Conservation (phyloP, 1,140 invertebrate species). For the Acromyrmex charruanus region DNA sequence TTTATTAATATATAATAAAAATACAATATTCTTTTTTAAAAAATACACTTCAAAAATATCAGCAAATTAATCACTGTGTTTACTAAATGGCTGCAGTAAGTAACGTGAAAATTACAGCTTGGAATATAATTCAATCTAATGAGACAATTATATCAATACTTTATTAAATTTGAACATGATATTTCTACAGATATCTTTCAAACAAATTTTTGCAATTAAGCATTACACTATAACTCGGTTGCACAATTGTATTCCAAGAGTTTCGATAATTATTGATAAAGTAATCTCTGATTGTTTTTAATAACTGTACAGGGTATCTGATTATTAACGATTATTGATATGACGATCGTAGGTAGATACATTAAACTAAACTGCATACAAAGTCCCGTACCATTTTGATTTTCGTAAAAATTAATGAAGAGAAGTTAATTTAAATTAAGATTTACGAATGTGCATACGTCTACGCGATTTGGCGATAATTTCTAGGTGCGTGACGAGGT, state of each 20-base stretch:
- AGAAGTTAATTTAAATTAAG: too few species aligned
- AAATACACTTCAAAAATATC: slow-evolving; percentile 7
- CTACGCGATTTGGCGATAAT: too few species aligned
- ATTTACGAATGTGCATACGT: too few species aligned
- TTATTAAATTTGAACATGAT: not conserved
- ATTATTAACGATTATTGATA: too few species aligned
- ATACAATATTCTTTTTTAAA: not conserved
- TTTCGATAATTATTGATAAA: not conserved
- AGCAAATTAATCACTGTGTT: slow-evolving; percentile 55
- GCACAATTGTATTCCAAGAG: not conserved
- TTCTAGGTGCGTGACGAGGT: too few species aligned
- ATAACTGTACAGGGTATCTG: not conserved
- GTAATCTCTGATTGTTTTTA: not conserved
- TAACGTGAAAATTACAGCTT: slow-evolving; percentile 3
- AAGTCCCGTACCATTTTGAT: too few species aligned
- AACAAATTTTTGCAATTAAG: not conserved
- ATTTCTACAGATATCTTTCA: not conserved
- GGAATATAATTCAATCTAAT: slow-evolving; percentile 10
- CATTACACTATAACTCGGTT: not conserved
- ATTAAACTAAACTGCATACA: too few species aligned
- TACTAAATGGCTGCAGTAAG: slow-evolving; percentile 1
- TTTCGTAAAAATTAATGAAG: too few species aligned
- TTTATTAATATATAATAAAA: slow-evolving; percentile 23
- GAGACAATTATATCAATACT: not conserved
- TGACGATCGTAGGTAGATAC: too few species aligned